phyloP scores from a whole-genome alignment of 2,113 vertebrate species.

The Rhegmatorhina hoffmannsi region DNA sequence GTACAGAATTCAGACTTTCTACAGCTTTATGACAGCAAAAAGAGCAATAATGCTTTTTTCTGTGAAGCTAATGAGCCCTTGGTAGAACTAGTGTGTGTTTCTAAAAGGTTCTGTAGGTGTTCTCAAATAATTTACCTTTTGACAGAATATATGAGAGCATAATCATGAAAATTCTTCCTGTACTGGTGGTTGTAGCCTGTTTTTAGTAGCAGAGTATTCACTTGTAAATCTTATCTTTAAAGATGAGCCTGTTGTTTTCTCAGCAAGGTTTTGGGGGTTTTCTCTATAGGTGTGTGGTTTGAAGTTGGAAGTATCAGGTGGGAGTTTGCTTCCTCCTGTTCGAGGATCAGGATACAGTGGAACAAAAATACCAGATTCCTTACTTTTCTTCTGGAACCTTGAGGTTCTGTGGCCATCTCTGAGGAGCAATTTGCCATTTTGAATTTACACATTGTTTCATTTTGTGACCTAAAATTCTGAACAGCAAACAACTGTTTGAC shows the following conservation, averaged over 20 bases:
- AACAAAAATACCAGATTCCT: neutral
- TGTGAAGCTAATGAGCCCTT: neutral
- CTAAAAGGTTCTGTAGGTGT: neutral
- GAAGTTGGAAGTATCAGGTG: neutral
- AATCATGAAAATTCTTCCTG: neutral
- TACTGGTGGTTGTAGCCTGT: neutral
- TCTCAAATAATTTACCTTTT: neutral
- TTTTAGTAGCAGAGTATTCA: neutral
- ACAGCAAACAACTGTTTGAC: neutral
- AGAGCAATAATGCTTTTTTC: neutral
- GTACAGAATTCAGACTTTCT: neutral
- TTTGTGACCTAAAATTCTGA: neutral
- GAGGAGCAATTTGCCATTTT: neutral
- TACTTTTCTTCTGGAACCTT: neutral
- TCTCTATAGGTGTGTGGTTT: neutral
- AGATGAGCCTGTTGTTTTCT: neutral
- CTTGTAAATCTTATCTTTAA: neutral
- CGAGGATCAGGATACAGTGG: neutral
- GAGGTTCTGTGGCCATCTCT: neutral
- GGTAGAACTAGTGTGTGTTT: neutral
- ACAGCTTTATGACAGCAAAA: neutral
- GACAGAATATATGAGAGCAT: neutral
- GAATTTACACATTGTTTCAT: neutral
- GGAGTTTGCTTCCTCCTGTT: neutral
- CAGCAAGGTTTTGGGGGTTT: neutral